A percentile compares a stretch with the other conserved stretches of the same genome.
These are phyloP conservation scores for Tyria jacobaeae DNA, from an alignment of 2,888 invertebrate species.

Conservation along the genomic window DNA sequence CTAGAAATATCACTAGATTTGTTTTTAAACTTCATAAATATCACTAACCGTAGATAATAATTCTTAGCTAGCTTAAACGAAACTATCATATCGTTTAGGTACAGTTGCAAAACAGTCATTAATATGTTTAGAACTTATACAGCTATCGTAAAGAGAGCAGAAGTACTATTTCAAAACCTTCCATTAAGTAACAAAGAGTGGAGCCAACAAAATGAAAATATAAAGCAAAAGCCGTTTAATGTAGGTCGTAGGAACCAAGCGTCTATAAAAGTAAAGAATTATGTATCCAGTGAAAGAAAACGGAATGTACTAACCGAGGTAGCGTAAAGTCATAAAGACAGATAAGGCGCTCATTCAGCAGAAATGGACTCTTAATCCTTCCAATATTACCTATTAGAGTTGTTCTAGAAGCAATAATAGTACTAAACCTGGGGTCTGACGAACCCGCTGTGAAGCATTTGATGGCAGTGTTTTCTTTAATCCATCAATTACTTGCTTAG, in stretches of 20 bases:
- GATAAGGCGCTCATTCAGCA: not conserved
- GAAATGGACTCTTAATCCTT: not conserved
- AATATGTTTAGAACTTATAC: too few relatives aligned
- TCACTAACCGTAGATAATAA: too few relatives aligned
- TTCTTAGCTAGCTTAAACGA: too few relatives aligned
- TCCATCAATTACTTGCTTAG: too few relatives aligned
- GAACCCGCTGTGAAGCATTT: too few relatives aligned
- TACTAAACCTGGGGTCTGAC: too few relatives aligned
- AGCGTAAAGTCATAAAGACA: not conserved
- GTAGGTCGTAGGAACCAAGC: too few relatives aligned
- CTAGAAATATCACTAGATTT: not conserved
- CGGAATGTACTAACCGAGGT: not conserved
- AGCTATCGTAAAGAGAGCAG: not conserved
- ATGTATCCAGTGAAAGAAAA: not conserved
- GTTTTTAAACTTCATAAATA: not conserved
- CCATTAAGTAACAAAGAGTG: not conserved
- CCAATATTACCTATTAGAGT: not conserved
- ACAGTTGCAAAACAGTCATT: too few relatives aligned
- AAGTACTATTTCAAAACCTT: not conserved
- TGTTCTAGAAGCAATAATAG: too few relatives aligned
- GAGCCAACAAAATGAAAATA: not conserved
- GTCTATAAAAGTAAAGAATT: not conserved
- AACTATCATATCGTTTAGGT: too few relatives aligned
- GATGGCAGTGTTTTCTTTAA: too few relatives aligned
- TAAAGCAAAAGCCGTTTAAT: not conserved